phyloP scores from a whole-genome alignment of 2,888 invertebrate genomes.

The Barypeithes pellucidus region DNA sequence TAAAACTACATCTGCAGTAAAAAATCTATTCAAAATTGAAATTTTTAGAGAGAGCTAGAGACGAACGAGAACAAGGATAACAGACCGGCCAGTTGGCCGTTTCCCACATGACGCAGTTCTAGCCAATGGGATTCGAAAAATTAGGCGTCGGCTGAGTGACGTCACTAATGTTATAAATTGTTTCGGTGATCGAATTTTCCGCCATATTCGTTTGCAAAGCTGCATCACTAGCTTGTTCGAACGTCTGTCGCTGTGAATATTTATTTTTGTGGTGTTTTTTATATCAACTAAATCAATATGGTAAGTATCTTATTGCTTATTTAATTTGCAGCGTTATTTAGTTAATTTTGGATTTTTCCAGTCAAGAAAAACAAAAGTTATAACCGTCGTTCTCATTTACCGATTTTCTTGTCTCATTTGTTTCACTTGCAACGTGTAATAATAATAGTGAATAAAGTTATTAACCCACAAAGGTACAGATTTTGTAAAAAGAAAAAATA shows the following conservation, averaged over 20 bases:
- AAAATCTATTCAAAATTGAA: constrained; percentile 31
- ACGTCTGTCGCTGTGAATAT: constrained; percentile 64
- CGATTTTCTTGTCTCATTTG: too few relatives aligned
- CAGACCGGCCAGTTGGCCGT: constrained; percentile 57
- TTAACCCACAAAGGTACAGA: too few relatives aligned
- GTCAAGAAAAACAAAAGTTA: too few relatives aligned
- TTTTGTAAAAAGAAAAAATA: too few relatives aligned
- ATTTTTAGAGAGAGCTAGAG: constrained; percentile 47
- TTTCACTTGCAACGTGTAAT: too few relatives aligned
- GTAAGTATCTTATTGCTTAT: constrained; percentile 57
- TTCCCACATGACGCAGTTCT: constrained; percentile 57
- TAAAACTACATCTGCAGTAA: constrained; percentile 26
- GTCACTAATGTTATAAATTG: constrained; percentile 56
- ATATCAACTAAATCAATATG: constrained; percentile 62
- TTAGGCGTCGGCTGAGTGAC: constrained; percentile 73
- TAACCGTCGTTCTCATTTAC: too few relatives aligned
- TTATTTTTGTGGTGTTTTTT: constrained; percentile 59
- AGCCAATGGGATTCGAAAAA: constrained; percentile 71
- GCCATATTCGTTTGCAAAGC: constrained; percentile 77
- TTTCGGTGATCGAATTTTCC: not conserved
- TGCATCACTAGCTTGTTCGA: constrained; percentile 77
- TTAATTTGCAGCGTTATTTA: not conserved
- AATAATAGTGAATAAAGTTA: too few relatives aligned
- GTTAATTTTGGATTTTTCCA: not conserved
- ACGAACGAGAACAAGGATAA: constrained; percentile 45